Evolutionary conservation across 1,140 invertebrate genomes (phyloP).

Genomic region (Drosophila pseudoobscura): DNA sequence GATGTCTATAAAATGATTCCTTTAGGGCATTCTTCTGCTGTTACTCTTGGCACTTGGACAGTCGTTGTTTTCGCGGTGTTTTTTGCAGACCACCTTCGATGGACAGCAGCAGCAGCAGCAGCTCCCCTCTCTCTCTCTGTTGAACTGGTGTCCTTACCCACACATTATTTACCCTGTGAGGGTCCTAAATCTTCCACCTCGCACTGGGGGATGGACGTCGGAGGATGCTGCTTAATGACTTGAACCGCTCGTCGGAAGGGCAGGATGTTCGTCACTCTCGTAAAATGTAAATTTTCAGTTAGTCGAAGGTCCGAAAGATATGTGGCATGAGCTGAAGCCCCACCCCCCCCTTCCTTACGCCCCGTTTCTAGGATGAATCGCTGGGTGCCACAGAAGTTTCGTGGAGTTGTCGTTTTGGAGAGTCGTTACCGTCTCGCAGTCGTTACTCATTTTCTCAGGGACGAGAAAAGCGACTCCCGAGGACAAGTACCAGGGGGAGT

Average conservation of each 20-base stretch:
- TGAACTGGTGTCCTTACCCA: conserved; percentile 9
- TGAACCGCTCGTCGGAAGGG: conserved; percentile 7
- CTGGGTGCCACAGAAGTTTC: conserved; percentile 33
- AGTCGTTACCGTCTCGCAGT: conserved; percentile 60
- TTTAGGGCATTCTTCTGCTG: conserved; percentile 61
- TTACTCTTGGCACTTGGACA: conserved; percentile 49
- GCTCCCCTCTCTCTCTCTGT: neutral
- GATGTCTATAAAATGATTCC: conserved; percentile 76
- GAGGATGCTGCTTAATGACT: conserved; percentile 54
- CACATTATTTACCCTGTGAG: conserved; percentile 35
- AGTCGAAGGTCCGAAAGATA: neutral
- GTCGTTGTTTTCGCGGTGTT: conserved; percentile 16
- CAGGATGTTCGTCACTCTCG: conserved; percentile 58
- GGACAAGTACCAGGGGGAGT: conserved; percentile 25
- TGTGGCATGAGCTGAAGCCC: neutral
- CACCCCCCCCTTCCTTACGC: no score
- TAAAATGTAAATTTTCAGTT: conserved; percentile 65
- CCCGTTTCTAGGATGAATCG: conserved; percentile 12
- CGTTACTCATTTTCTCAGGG: conserved; percentile 76
- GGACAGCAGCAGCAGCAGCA: neutral
- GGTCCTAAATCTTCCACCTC: conserved; percentile 42
- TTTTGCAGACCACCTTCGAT: conserved; percentile 54
- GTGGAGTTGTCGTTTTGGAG: conserved; percentile 2
- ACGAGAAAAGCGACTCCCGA: conserved; percentile 29
- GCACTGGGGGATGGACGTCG: no score